Percentiles rank a stretch among this genome's conserved stretches.
Conservation (phyloP, 1,140 invertebrate genomes). For the Dermatophagoides farinae region DNA sequence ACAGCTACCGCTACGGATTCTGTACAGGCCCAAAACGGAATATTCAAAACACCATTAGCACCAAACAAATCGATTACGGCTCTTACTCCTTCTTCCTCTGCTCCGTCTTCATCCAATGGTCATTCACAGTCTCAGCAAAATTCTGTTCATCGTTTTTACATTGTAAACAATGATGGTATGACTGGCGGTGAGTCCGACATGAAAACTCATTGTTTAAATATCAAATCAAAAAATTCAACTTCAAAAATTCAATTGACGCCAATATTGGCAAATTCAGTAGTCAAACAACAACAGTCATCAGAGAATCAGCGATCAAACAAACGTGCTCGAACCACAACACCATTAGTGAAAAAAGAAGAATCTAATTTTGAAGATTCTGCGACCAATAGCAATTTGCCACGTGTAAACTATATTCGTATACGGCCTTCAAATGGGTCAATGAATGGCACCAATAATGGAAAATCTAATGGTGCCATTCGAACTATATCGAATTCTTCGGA, state of each 20-base stretch:
- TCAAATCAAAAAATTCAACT: background rate
- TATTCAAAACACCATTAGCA: slow-evolving; percentile 1
- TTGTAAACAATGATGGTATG: background rate
- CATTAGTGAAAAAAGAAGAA: too few relatives aligned
- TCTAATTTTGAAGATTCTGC: too few relatives aligned
- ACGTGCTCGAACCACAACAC: too few relatives aligned
- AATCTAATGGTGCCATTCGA: too few relatives aligned
- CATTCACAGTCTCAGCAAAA: background rate
- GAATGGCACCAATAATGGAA: background rate
- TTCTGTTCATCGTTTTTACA: background rate
- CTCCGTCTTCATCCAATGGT: background rate
- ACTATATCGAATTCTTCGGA: background rate
- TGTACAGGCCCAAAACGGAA: background rate
- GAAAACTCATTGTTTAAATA: background rate
- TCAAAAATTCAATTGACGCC: background rate
- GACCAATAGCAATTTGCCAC: too few relatives aligned
- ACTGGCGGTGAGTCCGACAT: background rate
- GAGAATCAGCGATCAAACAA: too few relatives aligned
- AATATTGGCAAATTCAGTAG: background rate
- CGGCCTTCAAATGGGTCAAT: background rate
- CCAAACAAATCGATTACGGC: background rate
- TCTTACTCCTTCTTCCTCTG: too few relatives aligned
- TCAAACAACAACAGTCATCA: background rate
- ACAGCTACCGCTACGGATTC: background rate
- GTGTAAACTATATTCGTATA: too few relatives aligned